A percentile compares a stretch with the other conserved stretches of the same genome.
These are phyloP conservation scores for Heliconius ismenius DNA, from an alignment of 2,888 invertebrate genomes.

Conservation along the genomic window DNA sequence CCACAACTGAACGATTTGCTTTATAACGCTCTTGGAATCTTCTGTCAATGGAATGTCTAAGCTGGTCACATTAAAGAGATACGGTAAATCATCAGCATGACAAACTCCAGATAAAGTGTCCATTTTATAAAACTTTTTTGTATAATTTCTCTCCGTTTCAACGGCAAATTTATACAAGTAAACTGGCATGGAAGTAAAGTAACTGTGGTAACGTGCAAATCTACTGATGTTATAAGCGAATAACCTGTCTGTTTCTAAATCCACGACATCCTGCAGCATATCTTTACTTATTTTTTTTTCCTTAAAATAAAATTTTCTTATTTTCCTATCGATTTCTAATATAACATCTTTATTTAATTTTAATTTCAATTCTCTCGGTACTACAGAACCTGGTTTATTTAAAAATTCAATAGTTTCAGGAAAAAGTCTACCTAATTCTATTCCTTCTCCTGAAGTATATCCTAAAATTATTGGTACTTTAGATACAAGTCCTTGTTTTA, in stretches of 20 bases:
- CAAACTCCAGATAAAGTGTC: conserved; percentile 65
- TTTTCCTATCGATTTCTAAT: conserved; percentile 55
- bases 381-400: conserved; percentile 56
- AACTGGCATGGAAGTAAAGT: conserved; percentile 54
- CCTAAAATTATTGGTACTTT: conserved; percentile 71
- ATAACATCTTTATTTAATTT: conserved; percentile 57
- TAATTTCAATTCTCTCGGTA: conserved; percentile 72
- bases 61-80: conserved; percentile 67
- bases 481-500: conserved; percentile 58
- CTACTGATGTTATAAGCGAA: conserved; percentile 68
- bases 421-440: conserved; percentile 67
- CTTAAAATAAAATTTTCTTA: conserved; percentile 67
- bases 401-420: conserved; percentile 52
- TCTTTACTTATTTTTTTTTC: conserved; percentile 56
- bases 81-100: conserved; percentile 71
- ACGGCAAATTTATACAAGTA: conserved; percentile 68
- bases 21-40: conserved; percentile 58
- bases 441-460: conserved; percentile 73
- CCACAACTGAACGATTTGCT: conserved; percentile 64
- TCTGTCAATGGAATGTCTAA: conserved; percentile 65
- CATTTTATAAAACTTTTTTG: conserved; percentile 68
- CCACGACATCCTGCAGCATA: conserved; percentile 56
- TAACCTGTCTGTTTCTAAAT: conserved; percentile 64
- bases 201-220: conserved; percentile 62
- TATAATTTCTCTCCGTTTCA: conserved; percentile 70